A percentile compares a stretch with the other conserved stretches of the same genome.
Evolutionary conservation across 2,797 vertebrate genomes (phyloP).

Genomic region (Cercopithecus neglectus): DNA sequence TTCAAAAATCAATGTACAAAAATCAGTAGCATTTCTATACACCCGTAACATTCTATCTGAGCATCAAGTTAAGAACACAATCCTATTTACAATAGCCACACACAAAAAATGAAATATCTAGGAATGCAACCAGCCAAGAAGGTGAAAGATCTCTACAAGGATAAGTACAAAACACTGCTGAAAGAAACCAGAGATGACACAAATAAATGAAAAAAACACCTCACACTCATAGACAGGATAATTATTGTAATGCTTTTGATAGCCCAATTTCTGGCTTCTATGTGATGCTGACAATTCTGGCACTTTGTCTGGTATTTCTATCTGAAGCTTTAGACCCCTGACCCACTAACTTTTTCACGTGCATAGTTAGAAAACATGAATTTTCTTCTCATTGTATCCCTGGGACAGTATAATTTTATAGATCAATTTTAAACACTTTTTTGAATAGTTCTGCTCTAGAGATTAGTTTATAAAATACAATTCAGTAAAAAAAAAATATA

Average conservation of each 20-base stretch:
- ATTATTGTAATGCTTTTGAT: constrained; percentile 24
- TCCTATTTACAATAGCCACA: background rate
- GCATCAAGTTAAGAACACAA: background rate
- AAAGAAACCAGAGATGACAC: background rate
- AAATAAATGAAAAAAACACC: background rate
- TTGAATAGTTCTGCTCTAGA: background rate
- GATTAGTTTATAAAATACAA: constrained; percentile 50
- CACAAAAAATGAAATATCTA: background rate
- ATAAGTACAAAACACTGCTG: background rate
- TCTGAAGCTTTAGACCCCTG: background rate
- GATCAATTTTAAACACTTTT: constrained; percentile 43
- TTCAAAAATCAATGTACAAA: background rate
- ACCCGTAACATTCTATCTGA: background rate
- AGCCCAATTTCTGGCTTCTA: constrained; percentile 36
- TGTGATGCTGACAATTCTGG: constrained; percentile 33
- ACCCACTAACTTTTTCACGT: constrained; percentile 42
- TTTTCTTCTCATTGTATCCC: constrained; percentile 50
- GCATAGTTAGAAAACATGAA: constrained; percentile 32
- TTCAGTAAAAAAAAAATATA: background rate
- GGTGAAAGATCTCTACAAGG: background rate
- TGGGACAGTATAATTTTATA: constrained; percentile 25
- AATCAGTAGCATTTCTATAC: background rate
- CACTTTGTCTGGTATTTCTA: constrained; percentile 39
- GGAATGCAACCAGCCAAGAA: background rate
- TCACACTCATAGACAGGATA: background rate